Conservation (phyloP, 1,140 invertebrate genomes). For the Homalodisca vitripennis region DNA sequence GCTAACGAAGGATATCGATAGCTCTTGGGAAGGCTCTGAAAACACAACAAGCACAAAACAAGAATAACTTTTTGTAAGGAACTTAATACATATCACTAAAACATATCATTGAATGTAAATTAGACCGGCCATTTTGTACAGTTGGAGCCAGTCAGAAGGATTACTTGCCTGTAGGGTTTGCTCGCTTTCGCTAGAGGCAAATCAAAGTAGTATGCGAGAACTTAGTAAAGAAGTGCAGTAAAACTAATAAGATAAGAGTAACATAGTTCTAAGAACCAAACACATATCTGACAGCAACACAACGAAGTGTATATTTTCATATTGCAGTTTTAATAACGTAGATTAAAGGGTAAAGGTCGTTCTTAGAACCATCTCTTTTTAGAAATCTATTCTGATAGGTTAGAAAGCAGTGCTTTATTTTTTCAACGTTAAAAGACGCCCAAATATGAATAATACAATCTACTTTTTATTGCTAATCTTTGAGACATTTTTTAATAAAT, state of each 20-base stretch:
- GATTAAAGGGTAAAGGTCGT: too few relatives aligned
- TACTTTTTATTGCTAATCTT: too few relatives aligned
- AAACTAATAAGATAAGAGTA: not conserved
- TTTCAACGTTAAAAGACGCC: too few relatives aligned
- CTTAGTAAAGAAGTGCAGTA: not conserved
- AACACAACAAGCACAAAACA: not conserved
- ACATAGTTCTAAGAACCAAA: constrained; percentile 1
- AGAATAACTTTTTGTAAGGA: not conserved
- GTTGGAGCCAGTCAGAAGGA: constrained; percentile 10
- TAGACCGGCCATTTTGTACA: constrained; percentile 16
- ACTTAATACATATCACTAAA: constrained; percentile 14
- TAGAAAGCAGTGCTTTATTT: too few relatives aligned
- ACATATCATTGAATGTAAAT: constrained; percentile 11
- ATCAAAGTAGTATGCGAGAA: not conserved
- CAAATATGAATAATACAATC: too few relatives aligned
- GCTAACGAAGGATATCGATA: too few relatives aligned
- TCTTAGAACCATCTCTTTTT: too few relatives aligned
- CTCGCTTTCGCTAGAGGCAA: not conserved
- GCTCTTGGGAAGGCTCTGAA: not conserved
- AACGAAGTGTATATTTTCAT: constrained; percentile 2
- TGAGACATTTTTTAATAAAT: too few relatives aligned
- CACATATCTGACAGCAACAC: not conserved
- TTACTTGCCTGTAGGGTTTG: not conserved
- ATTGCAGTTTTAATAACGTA: constrained; percentile 5
- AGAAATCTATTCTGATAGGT: too few relatives aligned